Conservation (phyloP, 2,113 vertebrate genomes). For the Oreotrochilus melanogaster region DNA sequence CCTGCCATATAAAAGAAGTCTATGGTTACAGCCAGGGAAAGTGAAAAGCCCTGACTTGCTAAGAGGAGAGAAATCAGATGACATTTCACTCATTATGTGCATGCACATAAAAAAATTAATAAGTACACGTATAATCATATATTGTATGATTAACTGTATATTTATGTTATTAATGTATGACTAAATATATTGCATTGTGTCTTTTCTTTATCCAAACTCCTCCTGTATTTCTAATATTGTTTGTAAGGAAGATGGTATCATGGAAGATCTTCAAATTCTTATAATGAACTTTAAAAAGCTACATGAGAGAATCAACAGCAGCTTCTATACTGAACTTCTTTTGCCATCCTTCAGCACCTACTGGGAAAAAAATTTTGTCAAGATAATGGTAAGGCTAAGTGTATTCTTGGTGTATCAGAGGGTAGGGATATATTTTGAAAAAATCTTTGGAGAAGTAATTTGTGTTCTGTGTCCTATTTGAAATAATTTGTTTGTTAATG, state of each 20-base stretch:
- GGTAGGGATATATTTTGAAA: neutral
- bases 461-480: neutral
- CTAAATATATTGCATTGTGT: neutral
- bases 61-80: neutral
- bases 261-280: neutral
- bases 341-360: neutral
- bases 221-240: neutral
- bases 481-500: neutral
- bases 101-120: neutral
- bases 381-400: neutral
- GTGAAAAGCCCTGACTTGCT: neutral
- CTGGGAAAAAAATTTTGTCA: neutral
- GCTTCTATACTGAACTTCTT: neutral
- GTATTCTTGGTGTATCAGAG: neutral
- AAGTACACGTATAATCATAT: no score
- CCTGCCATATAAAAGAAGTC: neutral
- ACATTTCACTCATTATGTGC: neutral
- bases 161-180: no score
- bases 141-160: no score
- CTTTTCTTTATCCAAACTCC: neutral
- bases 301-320: neutral
- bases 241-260: neutral
- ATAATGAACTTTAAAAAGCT: neutral
- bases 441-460: neutral
- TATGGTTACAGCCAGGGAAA: neutral